Conservation (phyloP, 2,113 vertebrate species). For the Formicarius rufipectus region DNA sequence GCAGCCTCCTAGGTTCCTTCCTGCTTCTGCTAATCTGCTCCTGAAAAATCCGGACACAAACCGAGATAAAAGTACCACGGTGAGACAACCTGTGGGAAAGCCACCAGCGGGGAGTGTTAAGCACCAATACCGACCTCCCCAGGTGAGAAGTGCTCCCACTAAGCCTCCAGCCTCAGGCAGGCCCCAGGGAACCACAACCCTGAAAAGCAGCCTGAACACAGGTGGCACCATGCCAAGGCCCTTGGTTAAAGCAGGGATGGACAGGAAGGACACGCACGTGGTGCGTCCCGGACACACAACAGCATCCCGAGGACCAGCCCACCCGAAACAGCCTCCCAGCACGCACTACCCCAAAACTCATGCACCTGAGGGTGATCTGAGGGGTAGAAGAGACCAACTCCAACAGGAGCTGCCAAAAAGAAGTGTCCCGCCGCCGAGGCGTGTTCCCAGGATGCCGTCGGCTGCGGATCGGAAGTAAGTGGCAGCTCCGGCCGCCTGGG, state of each 20-base stretch:
- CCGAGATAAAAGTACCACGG: fast-evolving
- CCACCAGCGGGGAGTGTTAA: background rate
- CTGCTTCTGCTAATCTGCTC: background rate
- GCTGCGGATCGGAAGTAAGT: slow-evolving; percentile 66
- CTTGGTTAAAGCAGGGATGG: fast-evolving
- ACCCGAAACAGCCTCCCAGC: background rate
- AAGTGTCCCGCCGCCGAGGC: no score
- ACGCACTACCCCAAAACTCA: background rate
- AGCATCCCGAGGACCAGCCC: background rate
- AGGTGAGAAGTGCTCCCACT: background rate
- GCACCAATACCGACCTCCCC: background rate
- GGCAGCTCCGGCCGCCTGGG: background rate
- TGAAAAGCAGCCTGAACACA: background rate
- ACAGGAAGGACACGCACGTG: background rate
- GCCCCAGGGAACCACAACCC: background rate
- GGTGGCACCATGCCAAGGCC: background rate
- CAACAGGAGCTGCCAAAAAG: no score
- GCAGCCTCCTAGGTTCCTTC: background rate
- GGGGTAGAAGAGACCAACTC: background rate
- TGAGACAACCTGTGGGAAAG: background rate
- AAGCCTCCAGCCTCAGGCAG: background rate
- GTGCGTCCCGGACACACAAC: background rate
- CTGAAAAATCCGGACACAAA: background rate
- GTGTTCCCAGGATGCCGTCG: background rate
- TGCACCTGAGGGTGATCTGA: background rate